Conservation (phyloP, 2,888 invertebrate genomes). For the Melinopterus prodromus region DNA sequence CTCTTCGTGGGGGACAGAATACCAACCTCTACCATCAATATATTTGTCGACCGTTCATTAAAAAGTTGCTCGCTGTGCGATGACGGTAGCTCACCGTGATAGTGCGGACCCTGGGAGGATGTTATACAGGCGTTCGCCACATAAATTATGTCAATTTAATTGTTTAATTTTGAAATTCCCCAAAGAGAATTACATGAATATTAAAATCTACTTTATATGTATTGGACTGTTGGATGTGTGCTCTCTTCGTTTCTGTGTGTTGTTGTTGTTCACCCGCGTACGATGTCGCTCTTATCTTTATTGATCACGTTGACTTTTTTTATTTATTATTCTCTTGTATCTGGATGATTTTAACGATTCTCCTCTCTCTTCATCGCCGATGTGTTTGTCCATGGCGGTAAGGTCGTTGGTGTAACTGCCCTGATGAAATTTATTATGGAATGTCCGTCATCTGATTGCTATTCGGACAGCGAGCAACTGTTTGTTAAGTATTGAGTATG, state of each 20-base stretch:
- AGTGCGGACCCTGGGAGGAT: conserved; percentile 13
- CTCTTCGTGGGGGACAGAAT: conserved; percentile 10
- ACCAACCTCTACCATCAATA: not conserved
- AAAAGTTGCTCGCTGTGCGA: conserved; percentile 25
- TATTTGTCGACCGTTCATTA: conserved; percentile 20
- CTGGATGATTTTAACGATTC: conserved; percentile 18
- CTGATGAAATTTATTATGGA: conserved; percentile 12
- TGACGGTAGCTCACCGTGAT: conserved; percentile 23
- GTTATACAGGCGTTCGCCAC: conserved; percentile 21
- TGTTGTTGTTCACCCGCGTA: not conserved
- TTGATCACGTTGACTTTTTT: not conserved
- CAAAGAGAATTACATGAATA: conserved; percentile 36
- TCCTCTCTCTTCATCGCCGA: not conserved
- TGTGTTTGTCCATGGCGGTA: not conserved
- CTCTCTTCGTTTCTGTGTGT: not conserved
- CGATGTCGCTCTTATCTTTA: not conserved
- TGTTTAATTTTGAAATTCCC: conserved; percentile 38
- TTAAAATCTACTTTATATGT: conserved; percentile 34
- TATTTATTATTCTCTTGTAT: not conserved
- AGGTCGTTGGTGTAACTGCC: conserved; percentile 4
- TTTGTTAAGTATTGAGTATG: not conserved
- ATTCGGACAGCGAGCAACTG: not conserved
- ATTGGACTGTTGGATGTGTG: not conserved
- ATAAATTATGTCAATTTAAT: conserved; percentile 38
- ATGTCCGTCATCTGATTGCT: not conserved